Evolutionary conservation across 1,140 invertebrate species (phyloP).

Genomic region (Amphibalanus amphitrite): DNA sequence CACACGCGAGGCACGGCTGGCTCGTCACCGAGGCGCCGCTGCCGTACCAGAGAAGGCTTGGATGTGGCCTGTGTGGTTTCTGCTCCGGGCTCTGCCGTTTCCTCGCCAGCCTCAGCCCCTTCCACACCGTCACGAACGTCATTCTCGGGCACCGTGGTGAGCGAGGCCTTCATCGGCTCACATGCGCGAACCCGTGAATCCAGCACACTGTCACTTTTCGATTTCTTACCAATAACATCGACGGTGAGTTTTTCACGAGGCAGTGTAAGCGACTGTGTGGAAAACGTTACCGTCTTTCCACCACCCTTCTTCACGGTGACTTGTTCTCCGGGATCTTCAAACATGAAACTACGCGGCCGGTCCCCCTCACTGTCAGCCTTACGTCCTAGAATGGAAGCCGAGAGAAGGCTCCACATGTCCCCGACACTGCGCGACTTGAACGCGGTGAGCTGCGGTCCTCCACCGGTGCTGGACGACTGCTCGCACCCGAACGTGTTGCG

Average conservation of each 20-base stretch:
- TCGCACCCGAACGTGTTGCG: neutral
- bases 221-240: neutral
- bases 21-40: slow-evolving; percentile 7
- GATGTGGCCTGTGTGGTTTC: slow-evolving; percentile 15
- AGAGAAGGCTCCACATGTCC: neutral
- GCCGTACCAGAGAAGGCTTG: neutral
- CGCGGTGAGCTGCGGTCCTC: neutral
- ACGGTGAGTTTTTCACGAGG: neutral
- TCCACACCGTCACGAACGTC: slow-evolving; percentile 4
- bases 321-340: neutral
- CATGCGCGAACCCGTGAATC: neutral
- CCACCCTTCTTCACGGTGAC: neutral
- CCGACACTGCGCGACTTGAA: slow-evolving; percentile 1
- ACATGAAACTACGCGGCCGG: neutral
- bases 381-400: neutral
- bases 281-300: neutral
- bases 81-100: slow-evolving; percentile 29
- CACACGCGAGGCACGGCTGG: neutral
- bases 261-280: neutral
- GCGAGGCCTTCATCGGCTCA: neutral
- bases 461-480: neutral
- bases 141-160: neutral
- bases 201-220: slow-evolving; percentile 2
- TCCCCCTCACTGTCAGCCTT: neutral
- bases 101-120: slow-evolving; percentile 11